phyloP scores from a whole-genome alignment of 2,888 invertebrate genomes.

The Bimastos eiseni region DNA sequence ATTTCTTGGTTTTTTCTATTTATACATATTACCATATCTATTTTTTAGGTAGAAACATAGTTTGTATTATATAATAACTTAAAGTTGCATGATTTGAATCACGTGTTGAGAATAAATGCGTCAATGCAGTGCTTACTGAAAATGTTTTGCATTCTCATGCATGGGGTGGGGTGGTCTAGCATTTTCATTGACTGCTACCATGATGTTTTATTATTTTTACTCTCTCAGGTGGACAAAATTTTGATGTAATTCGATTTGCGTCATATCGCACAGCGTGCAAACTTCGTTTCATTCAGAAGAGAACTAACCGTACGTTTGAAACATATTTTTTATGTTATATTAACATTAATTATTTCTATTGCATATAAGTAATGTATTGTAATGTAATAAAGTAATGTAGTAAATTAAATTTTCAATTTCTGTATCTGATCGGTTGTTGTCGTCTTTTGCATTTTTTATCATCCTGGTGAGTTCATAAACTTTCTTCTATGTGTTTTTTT shows the following conservation, averaged over 20 bases:
- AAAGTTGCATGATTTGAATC: not conserved
- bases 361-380: not conserved
- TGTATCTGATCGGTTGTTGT: no score
- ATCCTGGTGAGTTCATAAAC: no score
- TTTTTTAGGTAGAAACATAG: no score
- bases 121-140: not conserved
- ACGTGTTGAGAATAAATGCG: not conserved
- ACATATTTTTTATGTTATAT: not conserved
- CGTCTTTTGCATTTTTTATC: no score
- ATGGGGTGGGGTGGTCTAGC: no score
- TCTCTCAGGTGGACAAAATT: conserved; percentile 64
- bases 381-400: not conserved
- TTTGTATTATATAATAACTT: no score
- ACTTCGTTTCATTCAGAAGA: conserved; percentile 94
- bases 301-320: conserved; percentile 78
- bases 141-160: not conserved
- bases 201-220: conserved; percentile 18
- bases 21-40: no score
- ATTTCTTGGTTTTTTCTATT: no score
- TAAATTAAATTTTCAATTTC: not conserved
- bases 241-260: conserved; percentile 93
- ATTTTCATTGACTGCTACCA: not conserved
- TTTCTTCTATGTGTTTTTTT: no score
- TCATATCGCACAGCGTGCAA: conserved; percentile 97
- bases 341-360: not conserved